Evolutionary conservation across 2,888 invertebrate species (phyloP).

Genomic region (Pachydiplax longipennis): DNA sequence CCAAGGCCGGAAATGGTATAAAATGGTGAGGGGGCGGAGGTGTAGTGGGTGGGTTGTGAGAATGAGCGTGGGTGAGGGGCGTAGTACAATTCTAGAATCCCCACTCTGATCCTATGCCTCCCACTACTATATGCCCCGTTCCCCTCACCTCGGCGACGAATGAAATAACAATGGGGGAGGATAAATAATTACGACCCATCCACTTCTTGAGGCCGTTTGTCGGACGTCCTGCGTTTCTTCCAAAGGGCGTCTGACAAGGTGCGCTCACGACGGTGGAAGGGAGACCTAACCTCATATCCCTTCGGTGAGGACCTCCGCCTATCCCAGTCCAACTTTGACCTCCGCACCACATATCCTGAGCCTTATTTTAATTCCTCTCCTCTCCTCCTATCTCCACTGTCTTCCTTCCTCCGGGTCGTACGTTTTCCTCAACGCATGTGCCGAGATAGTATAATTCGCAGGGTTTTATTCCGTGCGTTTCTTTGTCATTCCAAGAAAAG

Average conservation of each 20-base stretch:
- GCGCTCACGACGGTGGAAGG: background rate
- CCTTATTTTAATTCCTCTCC: background rate
- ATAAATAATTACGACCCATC: constrained; percentile 44
- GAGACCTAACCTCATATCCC: background rate
- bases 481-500: background rate
- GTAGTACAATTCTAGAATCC: constrained; percentile 5
- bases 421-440: background rate
- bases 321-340: background rate
- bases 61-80: constrained; percentile 38
- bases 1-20: constrained; percentile 41
- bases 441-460: background rate
- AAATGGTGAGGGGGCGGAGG: background rate
- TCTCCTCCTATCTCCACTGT: background rate
- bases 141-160: constrained; percentile 22
- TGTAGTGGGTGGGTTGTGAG: background rate
- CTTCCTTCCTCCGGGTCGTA: background rate
- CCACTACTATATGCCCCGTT: background rate
- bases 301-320: background rate
- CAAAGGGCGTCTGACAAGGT: constrained; percentile 1
- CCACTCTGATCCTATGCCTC: background rate
- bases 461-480: background rate
- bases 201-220: constrained; percentile 32
- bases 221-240: constrained; percentile 16
- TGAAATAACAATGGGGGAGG: constrained; percentile 42
- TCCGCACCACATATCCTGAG: background rate